Percentiles rank a stretch among this genome's conserved stretches.
Conservation (phyloP, 2,888 invertebrate species). For the Drosophila picticornis region DNA sequence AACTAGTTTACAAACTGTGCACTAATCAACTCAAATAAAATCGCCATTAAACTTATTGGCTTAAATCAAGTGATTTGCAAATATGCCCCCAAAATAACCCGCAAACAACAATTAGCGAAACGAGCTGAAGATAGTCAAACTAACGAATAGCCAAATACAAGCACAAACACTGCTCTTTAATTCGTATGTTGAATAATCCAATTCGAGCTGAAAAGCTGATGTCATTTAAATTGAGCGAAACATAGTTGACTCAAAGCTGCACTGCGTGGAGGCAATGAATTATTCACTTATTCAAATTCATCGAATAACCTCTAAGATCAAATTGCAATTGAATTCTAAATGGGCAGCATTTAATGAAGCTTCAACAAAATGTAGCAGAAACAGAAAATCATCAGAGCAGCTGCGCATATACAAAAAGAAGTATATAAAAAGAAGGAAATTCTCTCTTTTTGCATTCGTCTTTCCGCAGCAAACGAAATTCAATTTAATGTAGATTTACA, state of each 20-base stretch:
- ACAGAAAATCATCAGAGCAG: constrained; percentile 14
- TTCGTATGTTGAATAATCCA: constrained; percentile 54
- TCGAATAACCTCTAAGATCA: constrained; percentile 60
- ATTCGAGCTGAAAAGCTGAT: constrained; percentile 52
- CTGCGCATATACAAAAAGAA: not conserved
- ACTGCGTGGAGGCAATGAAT: constrained; percentile 58
- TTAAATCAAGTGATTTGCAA: constrained; percentile 68
- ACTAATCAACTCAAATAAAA: constrained; percentile 58
- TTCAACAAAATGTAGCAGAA: constrained; percentile 66
- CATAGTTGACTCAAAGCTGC: constrained; percentile 34
- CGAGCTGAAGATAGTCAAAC: constrained; percentile 7
- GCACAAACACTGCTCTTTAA: constrained; percentile 3
- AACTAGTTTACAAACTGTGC: constrained; percentile 69
- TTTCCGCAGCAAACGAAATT: constrained; percentile 58
- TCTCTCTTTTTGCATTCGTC: constrained; percentile 2
- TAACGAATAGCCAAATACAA: not conserved
- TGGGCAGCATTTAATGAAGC: constrained; percentile 74
- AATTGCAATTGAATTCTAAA: constrained; percentile 81
- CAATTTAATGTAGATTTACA: constrained; percentile 78
- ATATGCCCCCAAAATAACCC: constrained; percentile 37
- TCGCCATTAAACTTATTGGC: constrained; percentile 35
- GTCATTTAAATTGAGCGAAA: constrained; percentile 17
- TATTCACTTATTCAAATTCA: constrained; percentile 76
- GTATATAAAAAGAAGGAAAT: constrained; percentile 1
- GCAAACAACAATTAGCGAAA: constrained; percentile 41